Base-by-base conservation (phyloP, 1,140 invertebrate species). In the Globodera ellingtonae region DNA sequence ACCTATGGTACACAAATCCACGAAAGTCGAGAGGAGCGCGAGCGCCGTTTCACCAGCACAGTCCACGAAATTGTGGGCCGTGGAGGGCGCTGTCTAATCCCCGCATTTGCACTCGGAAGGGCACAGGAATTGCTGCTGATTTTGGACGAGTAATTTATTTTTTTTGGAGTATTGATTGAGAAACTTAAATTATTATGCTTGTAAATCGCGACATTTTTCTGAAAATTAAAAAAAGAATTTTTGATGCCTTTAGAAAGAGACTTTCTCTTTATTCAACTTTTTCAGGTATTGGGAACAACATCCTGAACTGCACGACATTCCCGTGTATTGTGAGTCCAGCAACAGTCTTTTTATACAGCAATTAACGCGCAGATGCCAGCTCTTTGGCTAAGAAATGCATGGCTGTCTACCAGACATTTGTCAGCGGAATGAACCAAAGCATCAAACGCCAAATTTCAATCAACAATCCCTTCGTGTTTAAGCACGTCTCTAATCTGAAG, bases 1-100 rank as follows among this genome's bases (percentile, higher is more conserved):
- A 99, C 98, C 0, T 99, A 99, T 91, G 98, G 98, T 6, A 98
- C 96, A 0, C 97, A 99, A 90, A 96, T 99, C 82, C 98, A 99
- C 90, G 98, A 99, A 90, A 96, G 97, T 85, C 91, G 97, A 50
- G 97, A 99, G 90, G 96, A 98, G 86, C 91, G 97, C 59, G 98
- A 99, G 91, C 93, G 59, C 47, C 76, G 86, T 70, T 99, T 99
- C 90, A 99, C 97, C 4, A 92, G 93, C 84, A 92, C 98, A 47
- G 95, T 99, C 52, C 94, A 97, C 88, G 96, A 98, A 87, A 98
- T 98, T 86, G 97, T 99, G 1, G 81, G 70, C 18, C 92, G 97
- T 83, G 98, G 97, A 35, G 98, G 98, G 5, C 92, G 97, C 67
- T 99, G 97, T 90, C 92, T 99, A 0, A 99, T 99, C 84, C 98